Conservation (phyloP, 2,113 vertebrate species). For the Corvus moneduloides region DNA sequence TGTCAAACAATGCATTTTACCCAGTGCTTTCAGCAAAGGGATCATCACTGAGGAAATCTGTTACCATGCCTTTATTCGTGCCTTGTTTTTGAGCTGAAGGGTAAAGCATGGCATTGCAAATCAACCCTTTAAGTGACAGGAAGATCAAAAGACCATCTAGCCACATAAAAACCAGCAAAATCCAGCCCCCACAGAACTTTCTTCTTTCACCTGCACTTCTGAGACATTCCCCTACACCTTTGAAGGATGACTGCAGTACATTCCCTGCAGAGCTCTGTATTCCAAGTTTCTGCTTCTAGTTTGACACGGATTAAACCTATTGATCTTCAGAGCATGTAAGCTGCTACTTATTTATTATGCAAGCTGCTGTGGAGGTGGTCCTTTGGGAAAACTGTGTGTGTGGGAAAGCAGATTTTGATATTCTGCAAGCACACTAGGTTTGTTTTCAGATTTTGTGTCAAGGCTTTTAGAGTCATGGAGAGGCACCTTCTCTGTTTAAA, state of each 20-base stretch:
- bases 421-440: conserved; percentile 43
- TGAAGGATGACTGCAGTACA: background rate
- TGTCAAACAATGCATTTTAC: background rate
- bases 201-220: background rate
- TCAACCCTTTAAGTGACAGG: background rate
- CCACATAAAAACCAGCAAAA: background rate
- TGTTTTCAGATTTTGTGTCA: conserved; percentile 49
- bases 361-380: conserved; percentile 61
- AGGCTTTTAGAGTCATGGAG: background rate
- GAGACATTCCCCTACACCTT: background rate
- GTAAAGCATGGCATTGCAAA: background rate
- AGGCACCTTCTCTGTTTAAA: background rate
- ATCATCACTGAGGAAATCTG: background rate
- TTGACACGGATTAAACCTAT: conserved; percentile 51
- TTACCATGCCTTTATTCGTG: background rate
- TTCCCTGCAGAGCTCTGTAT: background rate
- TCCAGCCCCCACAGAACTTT: background rate
- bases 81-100: background rate
- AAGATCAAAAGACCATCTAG: background rate
- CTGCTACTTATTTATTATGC: conserved; percentile 57
- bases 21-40: background rate
- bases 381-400: conserved; percentile 29
- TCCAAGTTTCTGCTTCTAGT: background rate
- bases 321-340: conserved; percentile 46
- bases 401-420: conserved; percentile 34